phyloP scores from a whole-genome alignment of 2,888 invertebrate species.

The Craniophora ligustri region DNA sequence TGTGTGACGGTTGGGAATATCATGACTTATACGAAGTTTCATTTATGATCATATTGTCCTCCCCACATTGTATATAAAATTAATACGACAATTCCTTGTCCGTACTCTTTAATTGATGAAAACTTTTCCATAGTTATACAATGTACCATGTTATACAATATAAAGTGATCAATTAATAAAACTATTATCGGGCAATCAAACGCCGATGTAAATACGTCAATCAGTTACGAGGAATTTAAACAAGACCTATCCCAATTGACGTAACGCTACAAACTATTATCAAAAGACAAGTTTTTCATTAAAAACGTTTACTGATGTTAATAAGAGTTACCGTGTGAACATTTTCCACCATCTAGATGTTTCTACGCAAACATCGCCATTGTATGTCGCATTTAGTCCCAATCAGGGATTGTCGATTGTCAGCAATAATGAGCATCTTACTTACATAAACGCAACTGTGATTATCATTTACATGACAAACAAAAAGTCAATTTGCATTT shows the following conservation, averaged over 20 bases:
- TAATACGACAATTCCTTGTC: too few species aligned
- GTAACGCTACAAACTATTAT: constrained; percentile 17
- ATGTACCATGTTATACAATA: constrained; percentile 13
- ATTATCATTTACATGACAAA: constrained; percentile 49
- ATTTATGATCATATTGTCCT: too few species aligned
- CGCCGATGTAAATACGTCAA: constrained; percentile 25
- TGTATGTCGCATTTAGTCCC: constrained; percentile 45
- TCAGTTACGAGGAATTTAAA: constrained; percentile 17
- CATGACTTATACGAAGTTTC: too few species aligned
- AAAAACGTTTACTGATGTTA: constrained; percentile 34
- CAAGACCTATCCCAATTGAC: constrained; percentile 57
- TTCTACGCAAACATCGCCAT: constrained; percentile 34
- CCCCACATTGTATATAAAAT: too few species aligned
- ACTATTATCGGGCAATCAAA: constrained; percentile 12
- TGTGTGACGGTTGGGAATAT: too few species aligned
- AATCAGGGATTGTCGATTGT: constrained; percentile 49
- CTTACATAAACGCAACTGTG: constrained; percentile 42
- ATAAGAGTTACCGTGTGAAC: constrained; percentile 46
- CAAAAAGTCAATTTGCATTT: constrained; percentile 57
- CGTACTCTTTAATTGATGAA: too few species aligned
- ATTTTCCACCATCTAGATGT: constrained; percentile 41
- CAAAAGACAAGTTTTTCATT: constrained; percentile 31
- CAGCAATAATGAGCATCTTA: constrained; percentile 33
- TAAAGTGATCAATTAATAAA: constrained; percentile 44
- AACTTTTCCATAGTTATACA: constrained; percentile 26